Conservation (phyloP, 2,888 invertebrate species). For the Ornithoptera alexandrae region DNA sequence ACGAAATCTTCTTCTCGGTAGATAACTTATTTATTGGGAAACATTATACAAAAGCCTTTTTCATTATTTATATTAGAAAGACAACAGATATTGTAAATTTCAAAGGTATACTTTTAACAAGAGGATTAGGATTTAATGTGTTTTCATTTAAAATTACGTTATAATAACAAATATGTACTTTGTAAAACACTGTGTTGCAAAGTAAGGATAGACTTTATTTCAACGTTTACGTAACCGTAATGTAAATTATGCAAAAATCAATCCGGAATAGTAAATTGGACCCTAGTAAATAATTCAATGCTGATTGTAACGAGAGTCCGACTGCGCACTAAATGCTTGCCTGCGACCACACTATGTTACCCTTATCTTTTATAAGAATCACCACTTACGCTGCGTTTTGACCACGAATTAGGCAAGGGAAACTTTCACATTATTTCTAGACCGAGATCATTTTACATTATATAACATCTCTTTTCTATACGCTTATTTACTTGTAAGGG, state of each 20-base stretch:
- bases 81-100: no score
- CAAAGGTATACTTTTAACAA: no score
- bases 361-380: conserved; percentile 38
- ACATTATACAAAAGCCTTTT: neutral
- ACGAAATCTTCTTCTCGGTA: neutral
- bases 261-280: conserved; percentile 66
- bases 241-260: conserved; percentile 76
- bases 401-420: conserved; percentile 11
- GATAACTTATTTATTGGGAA: neutral
- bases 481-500: no score
- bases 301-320: conserved; percentile 74
- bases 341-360: conserved; percentile 53
- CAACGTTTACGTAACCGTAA: conserved; percentile 49
- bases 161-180: no score
- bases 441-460: conserved; percentile 4
- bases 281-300: conserved; percentile 73
- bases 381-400: conserved; percentile 29
- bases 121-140: no score
- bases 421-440: conserved; percentile 18
- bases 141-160: no score
- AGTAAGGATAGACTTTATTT: conserved; percentile 41
- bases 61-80: neutral
- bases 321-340: conserved; percentile 66
- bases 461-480: neutral
- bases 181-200: neutral